These are phyloP conservation scores for Samia ricini DNA, from an alignment of 1,140 invertebrate species.

Conservation along the genomic window DNA sequence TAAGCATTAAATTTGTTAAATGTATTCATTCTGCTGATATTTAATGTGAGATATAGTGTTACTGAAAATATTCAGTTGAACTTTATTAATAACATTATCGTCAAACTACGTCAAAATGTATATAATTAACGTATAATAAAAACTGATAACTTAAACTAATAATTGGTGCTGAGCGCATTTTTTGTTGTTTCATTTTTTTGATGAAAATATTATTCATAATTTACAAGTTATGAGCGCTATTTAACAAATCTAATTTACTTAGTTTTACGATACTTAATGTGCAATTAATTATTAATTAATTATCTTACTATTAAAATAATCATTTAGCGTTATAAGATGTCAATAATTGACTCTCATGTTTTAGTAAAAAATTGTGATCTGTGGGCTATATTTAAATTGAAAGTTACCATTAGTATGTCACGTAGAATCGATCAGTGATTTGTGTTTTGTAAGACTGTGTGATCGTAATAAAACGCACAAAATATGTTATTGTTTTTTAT, in stretches of 20 bases:
- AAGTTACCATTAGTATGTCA: slow-evolving; percentile 72
- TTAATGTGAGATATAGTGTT: background rate
- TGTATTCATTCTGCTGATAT: background rate
- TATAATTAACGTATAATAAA: slow-evolving; percentile 53
- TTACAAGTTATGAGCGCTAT: slow-evolving; percentile 13
- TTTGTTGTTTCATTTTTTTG: slow-evolving; percentile 29
- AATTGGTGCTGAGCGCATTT: slow-evolving; percentile 58
- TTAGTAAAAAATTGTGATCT: slow-evolving; percentile 59
- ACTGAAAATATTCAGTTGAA: background rate
- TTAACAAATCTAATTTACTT: slow-evolving; percentile 11
- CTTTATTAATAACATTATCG: background rate
- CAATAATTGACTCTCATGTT: slow-evolving; percentile 10
- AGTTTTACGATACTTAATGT: slow-evolving; percentile 9
- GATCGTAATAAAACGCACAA: slow-evolving; percentile 73
- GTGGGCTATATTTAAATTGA: slow-evolving; percentile 41
- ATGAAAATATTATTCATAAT: background rate
- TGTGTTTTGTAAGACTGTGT: slow-evolving; percentile 73
- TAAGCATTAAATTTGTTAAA: background rate
- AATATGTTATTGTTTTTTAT: slow-evolving; percentile 28
- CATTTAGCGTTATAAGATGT: slow-evolving; percentile 9
- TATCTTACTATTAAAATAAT: slow-evolving; percentile 6
- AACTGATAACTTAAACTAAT: slow-evolving; percentile 35
- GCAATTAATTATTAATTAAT: slow-evolving; percentile 27
- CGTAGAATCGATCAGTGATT: slow-evolving; percentile 61
- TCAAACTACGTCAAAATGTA: slow-evolving; percentile 37